Evolutionary conservation across 2,888 invertebrate genomes (phyloP), one percentile per base, ranked within the genome.

Genomic region (Campoplex nolae): DNA sequence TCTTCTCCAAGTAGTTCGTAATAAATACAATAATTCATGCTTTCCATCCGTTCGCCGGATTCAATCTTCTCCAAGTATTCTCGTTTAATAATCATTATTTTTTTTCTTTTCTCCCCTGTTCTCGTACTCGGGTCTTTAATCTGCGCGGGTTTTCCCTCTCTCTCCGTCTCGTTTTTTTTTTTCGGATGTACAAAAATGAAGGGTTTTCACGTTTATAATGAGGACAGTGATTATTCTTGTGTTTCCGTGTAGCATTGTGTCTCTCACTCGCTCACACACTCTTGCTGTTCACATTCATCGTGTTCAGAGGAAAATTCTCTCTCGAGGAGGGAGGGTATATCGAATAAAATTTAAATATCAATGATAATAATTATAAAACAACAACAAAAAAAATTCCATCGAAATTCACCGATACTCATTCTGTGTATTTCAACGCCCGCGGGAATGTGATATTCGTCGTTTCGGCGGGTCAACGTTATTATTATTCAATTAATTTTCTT

Each of bases 1-100:
- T 83, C 56, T 73, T 68, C 85, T 78, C 78, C 83, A 75, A 75
- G 85, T 86, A 75, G 86, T 86, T 88, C 86, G 81, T 87, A 89
- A 90, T 90, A 90, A 90, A 90, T 90, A 90, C 89, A 89, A 90
- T 88, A 88, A 88, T 87, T 87, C 85, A 86, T 88, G 84, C 84
- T 67, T 86, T 82, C 77, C 75, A 87, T 87, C 85, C 80, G 77
- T 88, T 83, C 75, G 62, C 71, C 74, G 54, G 70, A n/a, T 32
- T 35, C 32, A 70, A 76, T 83, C 71, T 62, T 35, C 32, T 35
- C 42, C 18, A 67, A 13, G 32, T n/a, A 68, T 83, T 54, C 73
- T 74, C 74, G 67, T 68, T 56, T 84, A 58, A 42, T 35, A 68
- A 62, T 42, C 38, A 48, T 58, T 16, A 32, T 56, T 45, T 38